These are phyloP conservation scores for Pissodes strobi DNA, from an alignment of 1,140 invertebrate species.

Conservation along the genomic window DNA sequence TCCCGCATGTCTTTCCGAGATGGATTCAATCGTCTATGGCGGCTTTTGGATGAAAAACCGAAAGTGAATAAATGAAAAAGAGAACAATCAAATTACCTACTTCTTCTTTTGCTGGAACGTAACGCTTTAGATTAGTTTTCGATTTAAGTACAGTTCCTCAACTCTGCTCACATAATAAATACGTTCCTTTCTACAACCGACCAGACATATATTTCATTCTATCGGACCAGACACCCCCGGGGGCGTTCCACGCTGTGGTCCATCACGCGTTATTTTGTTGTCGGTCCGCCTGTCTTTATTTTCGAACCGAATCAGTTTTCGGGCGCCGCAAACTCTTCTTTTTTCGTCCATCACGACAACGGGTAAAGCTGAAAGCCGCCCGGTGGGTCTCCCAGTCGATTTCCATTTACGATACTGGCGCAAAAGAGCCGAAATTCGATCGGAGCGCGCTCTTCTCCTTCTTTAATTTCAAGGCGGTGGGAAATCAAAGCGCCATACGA, in stretches of 20 bases:
- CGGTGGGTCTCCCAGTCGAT: constrained; percentile 13
- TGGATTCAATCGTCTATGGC: too few species aligned
- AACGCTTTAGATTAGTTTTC: too few species aligned
- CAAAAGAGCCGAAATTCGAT: background rate
- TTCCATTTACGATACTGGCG: constrained; percentile 23
- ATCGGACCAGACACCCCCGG: constrained; percentile 3
- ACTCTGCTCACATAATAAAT: constrained; percentile 12
- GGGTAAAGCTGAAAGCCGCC: constrained; percentile 7
- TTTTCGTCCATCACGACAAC: constrained; percentile 1
- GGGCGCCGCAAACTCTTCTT: constrained; percentile 21
- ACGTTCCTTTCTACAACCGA: background rate
- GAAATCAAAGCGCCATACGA: background rate
- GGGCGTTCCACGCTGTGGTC: constrained; percentile 18
- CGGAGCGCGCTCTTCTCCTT: background rate
- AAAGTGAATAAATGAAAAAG: too few species aligned
- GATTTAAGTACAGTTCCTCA: too few species aligned
- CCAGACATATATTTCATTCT: constrained; percentile 22
- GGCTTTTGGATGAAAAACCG: too few species aligned
- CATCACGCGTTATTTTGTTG: constrained; percentile 24
- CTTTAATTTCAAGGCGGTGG: constrained; percentile 1
- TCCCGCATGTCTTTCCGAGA: too few species aligned
- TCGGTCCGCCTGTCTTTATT: constrained; percentile 24
- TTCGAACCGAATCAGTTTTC: constrained; percentile 24
- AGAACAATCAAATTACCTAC: too few species aligned
- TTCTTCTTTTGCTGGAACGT: too few species aligned